Evolutionary conservation across 2,888 invertebrate genomes (phyloP), one percentile per base, ranked within the genome.

Genomic region (Eupeodes latifasciatus): DNA sequence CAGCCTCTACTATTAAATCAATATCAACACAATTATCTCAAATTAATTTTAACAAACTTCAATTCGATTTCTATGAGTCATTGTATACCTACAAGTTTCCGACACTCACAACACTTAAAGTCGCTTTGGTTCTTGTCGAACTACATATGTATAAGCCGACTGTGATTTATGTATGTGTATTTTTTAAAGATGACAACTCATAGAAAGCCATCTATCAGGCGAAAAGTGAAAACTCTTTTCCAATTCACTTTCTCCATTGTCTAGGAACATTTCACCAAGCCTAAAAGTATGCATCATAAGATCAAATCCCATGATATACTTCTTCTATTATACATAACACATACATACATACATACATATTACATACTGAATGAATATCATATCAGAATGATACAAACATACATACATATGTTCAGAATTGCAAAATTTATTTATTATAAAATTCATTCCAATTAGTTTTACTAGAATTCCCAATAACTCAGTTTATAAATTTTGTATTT

Each of bases 251-350:
- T 77, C 81, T 81, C 61, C 55, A 51, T 34, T 67, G 3, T 40
- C 14, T 14, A 16, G 3, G 67, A 67, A 40, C 49, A 61, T 81
- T 69, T 66, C 49, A 0, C 0, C 1, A 0, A 27, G 72, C 85
- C 85, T 81, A 81, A 53, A 81, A 81, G 67, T 85, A 85, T 85
- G 67, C 85, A 55, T 11, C 40, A 40, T 40, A 40, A 5, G 5
- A 11, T 44, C 16, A 55, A 44, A 14, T 40, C 12, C 4, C 40
- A 6, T 40, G n/a, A 47, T 27, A 19, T 36, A 9, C 5, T 53
- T 36, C 67, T 9, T 2, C 51, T 16, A 49, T 49, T 1, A 10
- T 0, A 10, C 2, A 64, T 64, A 3, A 27, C 27, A 27, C 3
- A 27, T 27, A 27, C 27, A 27, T 27, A 27, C 3, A 3, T 27